Conservation (phyloP, 2,113 vertebrate species). For the Sinocyclocheilus rhinocerous region DNA sequence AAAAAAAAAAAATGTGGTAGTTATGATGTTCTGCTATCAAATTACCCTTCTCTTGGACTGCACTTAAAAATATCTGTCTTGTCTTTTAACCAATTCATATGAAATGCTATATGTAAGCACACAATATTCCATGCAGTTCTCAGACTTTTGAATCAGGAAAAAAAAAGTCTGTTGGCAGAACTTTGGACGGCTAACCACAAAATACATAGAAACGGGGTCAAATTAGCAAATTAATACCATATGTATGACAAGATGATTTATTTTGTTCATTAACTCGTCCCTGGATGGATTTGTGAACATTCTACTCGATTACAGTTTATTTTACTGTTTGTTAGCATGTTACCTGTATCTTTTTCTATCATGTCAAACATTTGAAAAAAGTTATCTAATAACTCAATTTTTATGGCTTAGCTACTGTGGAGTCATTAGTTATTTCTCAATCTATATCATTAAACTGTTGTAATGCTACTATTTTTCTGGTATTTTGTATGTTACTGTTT, state of each 20-base stretch:
- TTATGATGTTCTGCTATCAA: not conserved
- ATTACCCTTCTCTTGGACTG: not conserved
- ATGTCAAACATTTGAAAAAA: not conserved
- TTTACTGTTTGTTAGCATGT: not conserved
- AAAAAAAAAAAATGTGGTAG: not conserved
- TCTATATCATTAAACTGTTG: not conserved
- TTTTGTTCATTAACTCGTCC: not conserved
- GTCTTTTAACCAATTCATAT: not conserved
- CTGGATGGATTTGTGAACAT: not conserved
- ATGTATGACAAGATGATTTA: slow-evolving; percentile 12
- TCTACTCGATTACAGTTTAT: not conserved
- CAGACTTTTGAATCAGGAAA: not conserved
- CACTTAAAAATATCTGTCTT: not conserved
- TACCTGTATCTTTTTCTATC: not conserved
- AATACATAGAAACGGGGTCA: not conserved
- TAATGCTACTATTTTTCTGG: no score
- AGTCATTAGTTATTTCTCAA: not conserved
- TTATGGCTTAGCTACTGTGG: not conserved
- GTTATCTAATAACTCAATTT: not conserved
- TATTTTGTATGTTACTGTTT: no score
- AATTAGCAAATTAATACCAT: slow-evolving; percentile 1
- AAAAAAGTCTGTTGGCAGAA: slow-evolving; percentile 10
- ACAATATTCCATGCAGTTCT: not conserved
- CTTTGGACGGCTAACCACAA: not conserved
- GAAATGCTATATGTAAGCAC: not conserved